phyloP scores from a whole-genome alignment of 1,140 invertebrate species.

The Limonius californicus region DNA sequence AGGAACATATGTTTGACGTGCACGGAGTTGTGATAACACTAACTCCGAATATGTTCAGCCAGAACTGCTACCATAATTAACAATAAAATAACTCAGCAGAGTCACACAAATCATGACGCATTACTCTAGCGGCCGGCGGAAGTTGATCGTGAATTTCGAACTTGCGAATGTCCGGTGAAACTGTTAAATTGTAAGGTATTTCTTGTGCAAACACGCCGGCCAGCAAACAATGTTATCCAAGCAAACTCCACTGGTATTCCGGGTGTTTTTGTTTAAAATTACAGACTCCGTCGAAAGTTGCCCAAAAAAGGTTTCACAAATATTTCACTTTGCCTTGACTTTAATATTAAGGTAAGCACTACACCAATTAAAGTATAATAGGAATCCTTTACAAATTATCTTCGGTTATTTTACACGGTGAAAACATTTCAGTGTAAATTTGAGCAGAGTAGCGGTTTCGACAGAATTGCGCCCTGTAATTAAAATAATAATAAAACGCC shows the following conservation, averaged over 20 bases:
- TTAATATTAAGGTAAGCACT: not conserved
- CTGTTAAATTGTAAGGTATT: not conserved
- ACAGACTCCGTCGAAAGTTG: not conserved
- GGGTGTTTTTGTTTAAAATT: not conserved
- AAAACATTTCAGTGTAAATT: not conserved
- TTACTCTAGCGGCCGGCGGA: not conserved
- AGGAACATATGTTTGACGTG: not conserved
- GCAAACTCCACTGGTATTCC: too few relatives aligned
- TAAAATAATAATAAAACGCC: conserved; percentile 12
- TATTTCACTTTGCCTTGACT: not conserved
- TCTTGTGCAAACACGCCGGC: not conserved
- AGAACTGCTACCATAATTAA: conserved; percentile 5
- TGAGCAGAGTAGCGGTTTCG: conserved; percentile 2
- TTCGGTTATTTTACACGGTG: conserved; percentile 1
- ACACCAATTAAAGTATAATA: too few relatives aligned
- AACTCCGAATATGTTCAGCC: not conserved
- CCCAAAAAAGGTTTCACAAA: not conserved
- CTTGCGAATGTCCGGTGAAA: conserved; percentile 2
- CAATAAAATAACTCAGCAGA: conserved; percentile 8
- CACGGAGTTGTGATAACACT: not conserved
- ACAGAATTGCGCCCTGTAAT: not conserved
- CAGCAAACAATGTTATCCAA: too few relatives aligned
- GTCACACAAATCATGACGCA: conserved; percentile 7
- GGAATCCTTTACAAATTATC: not conserved
- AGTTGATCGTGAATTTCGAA: not conserved